A percentile compares a stretch with the other conserved stretches of the same genome.
Conservation (phyloP, 2,797 vertebrate species). For the Sebastes matsubarae region DNA sequence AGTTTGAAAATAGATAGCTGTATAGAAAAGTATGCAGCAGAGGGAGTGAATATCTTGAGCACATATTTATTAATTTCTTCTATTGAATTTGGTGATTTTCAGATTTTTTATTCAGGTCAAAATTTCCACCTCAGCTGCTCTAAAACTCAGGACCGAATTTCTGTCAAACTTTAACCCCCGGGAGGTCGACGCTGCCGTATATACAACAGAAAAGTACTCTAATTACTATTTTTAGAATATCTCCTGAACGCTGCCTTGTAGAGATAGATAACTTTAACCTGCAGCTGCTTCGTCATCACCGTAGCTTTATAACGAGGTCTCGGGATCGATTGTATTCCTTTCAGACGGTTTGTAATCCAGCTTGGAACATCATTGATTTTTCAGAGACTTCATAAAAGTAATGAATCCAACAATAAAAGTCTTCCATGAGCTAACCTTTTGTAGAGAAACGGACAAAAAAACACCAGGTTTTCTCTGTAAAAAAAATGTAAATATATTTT, state of each 20-base stretch:
- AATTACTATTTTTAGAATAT: background rate
- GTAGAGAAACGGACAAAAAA: no score
- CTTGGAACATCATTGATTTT: no score
- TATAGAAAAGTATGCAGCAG: background rate
- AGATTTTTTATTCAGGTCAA: background rate
- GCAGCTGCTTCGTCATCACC: no score
- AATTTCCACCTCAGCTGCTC: background rate
- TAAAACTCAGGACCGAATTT: background rate
- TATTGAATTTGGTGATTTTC: background rate
- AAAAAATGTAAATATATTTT: no score
- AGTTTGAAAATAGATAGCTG: background rate
- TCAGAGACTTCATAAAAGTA: no score
- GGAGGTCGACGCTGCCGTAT: accelerated
- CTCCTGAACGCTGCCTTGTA: background rate
- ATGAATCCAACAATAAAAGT: no score
- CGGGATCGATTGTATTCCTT: background rate
- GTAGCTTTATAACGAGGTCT: accelerated
- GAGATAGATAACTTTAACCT: no score
- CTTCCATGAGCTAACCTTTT: accelerated
- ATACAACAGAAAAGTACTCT: no score
- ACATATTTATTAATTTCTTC: background rate
- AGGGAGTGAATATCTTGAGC: background rate
- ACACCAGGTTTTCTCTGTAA: no score
- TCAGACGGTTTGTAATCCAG: no score
- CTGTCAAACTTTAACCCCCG: no score